Conservation (phyloP, 2,113 vertebrate species). For the Physeter macrocephalus region DNA sequence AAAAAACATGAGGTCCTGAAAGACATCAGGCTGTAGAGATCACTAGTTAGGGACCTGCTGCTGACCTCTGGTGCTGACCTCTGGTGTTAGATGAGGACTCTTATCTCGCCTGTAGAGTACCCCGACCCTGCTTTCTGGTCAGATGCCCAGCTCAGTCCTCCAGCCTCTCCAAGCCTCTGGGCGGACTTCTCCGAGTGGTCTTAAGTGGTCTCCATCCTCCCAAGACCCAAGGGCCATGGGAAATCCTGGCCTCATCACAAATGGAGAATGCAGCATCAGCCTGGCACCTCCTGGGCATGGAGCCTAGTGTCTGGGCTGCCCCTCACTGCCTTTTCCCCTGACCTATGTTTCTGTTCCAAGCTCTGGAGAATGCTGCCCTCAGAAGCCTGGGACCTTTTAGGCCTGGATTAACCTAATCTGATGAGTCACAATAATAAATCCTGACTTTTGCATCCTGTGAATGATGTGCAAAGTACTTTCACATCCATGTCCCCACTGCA, state of each 20-base stretch:
- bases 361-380: neutral
- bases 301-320: neutral
- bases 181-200: neutral
- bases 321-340: neutral
- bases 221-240: neutral
- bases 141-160: neutral
- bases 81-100: neutral
- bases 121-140: neutral
- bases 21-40: neutral
- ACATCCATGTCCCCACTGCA: neutral
- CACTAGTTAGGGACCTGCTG: neutral
- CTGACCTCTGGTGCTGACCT: neutral
- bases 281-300: neutral
- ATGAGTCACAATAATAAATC: conserved; percentile 22
- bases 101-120: neutral
- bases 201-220: neutral
- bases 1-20: neutral
- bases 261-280: neutral
- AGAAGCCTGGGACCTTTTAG: neutral
- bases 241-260: neutral
- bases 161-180: neutral
- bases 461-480: neutral
- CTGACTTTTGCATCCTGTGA: neutral
- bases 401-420: neutral
- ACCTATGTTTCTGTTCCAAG: neutral